Base-by-base conservation (phyloP, 2,888 invertebrate genomes). In the Argyra leucocephala region DNA sequence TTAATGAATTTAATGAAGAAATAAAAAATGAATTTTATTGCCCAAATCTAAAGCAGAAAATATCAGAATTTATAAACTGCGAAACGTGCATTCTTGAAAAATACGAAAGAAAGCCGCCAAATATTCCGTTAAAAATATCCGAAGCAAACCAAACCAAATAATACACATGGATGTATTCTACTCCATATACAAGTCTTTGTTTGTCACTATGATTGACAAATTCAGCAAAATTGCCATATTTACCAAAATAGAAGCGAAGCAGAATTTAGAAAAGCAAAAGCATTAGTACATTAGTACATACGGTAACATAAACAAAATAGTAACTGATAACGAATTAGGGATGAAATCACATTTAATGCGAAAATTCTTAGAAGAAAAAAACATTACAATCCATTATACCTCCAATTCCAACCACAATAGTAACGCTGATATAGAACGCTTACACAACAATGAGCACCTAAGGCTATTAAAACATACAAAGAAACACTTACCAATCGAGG, bases 361-460 rank as follows among this genome's bases (percentile, higher is more conserved):
- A 26, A 36, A 63, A 21, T 65, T 66, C 22, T 26, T 66, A 21
- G 5, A 63, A 15, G 61, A 63, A 61, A 66, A 36, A 15, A 61
- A 66, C 48, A 63, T 66, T n/a, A 21, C 62, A 57, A 66, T 66
- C 12, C 64, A 64, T 59, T 66, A 61, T n/a, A 64, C 66, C 1
- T 63, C 64, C 10, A 64, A 64, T 37, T 66, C 64, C 9, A 66
- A 66, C 48, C 64, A 64, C 18, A 66, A 66, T 18, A 65, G 64
- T 15, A 66, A 66, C 23, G 57, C 63, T 12, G 64, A 64, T 24
- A 64, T 66, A 31, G 66, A 66, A 58, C 61, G 66, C 26, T 22
- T 66, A 1, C 64, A 64, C 36, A 65, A 31, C n/a, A 57, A 58
- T 15, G 22, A 63, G 63, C 61, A 65, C 57, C 22, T 65, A 60